phyloP scores from a whole-genome alignment of 2,888 invertebrate genomes.

The Amphimallon solstitiale region DNA sequence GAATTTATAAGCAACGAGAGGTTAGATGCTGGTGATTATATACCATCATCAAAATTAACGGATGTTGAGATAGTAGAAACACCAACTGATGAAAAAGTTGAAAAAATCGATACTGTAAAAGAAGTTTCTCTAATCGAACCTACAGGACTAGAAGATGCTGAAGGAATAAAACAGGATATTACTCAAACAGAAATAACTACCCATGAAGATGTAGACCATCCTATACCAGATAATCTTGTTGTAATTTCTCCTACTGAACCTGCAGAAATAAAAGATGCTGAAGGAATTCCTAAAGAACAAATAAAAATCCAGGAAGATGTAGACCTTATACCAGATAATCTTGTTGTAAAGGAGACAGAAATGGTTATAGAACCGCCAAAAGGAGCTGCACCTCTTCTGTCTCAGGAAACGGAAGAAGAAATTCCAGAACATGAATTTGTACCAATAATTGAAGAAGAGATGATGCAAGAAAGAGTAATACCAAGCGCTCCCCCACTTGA shows the following conservation, averaged over 20 bases:
- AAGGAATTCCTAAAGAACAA: background rate
- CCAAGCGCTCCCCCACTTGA: conserved; percentile 26
- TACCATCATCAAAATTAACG: background rate
- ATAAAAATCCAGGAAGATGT: background rate
- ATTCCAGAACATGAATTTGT: background rate
- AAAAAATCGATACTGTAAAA: background rate
- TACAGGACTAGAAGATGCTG: background rate
- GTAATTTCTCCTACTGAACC: background rate
- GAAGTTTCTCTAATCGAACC: background rate
- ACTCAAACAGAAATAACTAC: background rate
- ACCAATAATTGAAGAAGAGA: background rate
- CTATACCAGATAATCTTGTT: background rate
- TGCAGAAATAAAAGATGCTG: background rate
- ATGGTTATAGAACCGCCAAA: background rate
- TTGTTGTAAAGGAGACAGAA: background rate
- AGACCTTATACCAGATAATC: background rate
- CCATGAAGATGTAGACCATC: too few relatives aligned
- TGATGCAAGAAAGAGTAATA: background rate
- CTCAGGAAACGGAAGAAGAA: background rate
- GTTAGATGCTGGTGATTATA: conserved; percentile 27
- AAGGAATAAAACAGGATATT: background rate
- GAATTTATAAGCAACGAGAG: conserved; percentile 38
- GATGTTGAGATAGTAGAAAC: background rate
- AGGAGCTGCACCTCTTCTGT: too few relatives aligned
- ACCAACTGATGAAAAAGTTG: background rate